Conservation (phyloP, 2,113 vertebrate genomes). For the Procavia capensis region DNA sequence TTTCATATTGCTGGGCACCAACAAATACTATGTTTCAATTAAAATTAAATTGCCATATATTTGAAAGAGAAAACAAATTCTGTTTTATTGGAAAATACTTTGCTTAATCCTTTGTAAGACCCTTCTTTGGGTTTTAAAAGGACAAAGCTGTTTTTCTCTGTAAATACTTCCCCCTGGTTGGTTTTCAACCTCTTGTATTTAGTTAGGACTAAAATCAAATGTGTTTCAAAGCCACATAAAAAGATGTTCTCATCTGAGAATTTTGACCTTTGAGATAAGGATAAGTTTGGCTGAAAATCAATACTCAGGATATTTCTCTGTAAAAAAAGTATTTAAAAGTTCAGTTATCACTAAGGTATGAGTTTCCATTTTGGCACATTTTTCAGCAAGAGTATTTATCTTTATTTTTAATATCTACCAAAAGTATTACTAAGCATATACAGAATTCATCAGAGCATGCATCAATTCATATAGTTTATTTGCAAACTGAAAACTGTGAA, state of each 20-base stretch:
- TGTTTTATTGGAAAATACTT: slow-evolving; percentile 20
- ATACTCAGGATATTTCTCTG: slow-evolving; percentile 49
- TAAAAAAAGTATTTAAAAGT: slow-evolving; percentile 16
- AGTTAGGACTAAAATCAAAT: slow-evolving; percentile 60
- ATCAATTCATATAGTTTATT: not conserved
- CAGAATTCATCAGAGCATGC: not conserved
- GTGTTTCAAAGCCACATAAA: slow-evolving; percentile 26
- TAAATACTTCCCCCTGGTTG: not conserved
- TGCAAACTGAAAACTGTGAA: slow-evolving; percentile 7
- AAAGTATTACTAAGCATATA: not conserved
- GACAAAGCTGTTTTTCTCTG: not conserved
- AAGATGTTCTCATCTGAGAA: slow-evolving; percentile 36
- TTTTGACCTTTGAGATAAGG: slow-evolving; percentile 61
- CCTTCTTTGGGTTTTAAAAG: slow-evolving; percentile 6
- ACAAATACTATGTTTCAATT: not conserved
- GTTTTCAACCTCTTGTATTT: slow-evolving; percentile 51
- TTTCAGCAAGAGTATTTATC: slow-evolving; percentile 19
- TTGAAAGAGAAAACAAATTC: not conserved
- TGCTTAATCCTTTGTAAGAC: not conserved
- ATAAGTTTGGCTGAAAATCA: slow-evolving; percentile 71
- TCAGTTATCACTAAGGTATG: slow-evolving; percentile 19
- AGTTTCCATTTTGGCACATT: slow-evolving; percentile 46
- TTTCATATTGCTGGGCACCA: not conserved
- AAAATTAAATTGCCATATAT: not conserved
- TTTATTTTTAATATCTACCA: not conserved